A percentile compares a stretch with the other conserved stretches of the same genome.
Evolutionary conservation across 92 coral and sea anemone genomes (phyloP).

Genomic region (Ricordea florida): DNA sequence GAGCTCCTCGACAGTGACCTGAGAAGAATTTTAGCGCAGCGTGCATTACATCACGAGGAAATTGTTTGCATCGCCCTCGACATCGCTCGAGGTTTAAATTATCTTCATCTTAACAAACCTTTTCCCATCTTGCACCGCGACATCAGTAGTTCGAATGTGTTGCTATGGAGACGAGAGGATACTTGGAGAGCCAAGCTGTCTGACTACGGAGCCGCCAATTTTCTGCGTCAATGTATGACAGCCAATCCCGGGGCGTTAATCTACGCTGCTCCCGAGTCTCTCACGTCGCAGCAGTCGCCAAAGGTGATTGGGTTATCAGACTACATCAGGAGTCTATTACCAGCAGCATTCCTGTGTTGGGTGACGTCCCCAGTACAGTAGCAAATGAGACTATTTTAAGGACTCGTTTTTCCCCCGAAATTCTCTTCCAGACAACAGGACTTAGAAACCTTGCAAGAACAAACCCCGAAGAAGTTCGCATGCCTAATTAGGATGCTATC

Average conservation of each 20-base stretch:
- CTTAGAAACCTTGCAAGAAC: too few species aligned
- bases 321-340: too few species aligned
- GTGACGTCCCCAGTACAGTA: too few species aligned
- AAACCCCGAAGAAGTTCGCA: too few species aligned
- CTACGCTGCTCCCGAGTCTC: constrained; percentile 90
- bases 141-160: constrained; percentile 89
- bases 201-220: constrained; percentile 93
- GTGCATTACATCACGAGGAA: constrained; percentile 66
- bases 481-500: too few species aligned
- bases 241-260: constrained; percentile 90
- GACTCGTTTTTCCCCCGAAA: too few species aligned
- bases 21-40: constrained; percentile 10
- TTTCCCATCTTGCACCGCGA: constrained; percentile 92
- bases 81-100: constrained; percentile 78
- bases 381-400: too few species aligned
- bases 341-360: too few species aligned
- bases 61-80: constrained; percentile 61
- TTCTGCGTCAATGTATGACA: constrained; percentile 86
- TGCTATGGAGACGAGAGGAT: constrained; percentile 85
- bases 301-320: constrained; percentile 79
- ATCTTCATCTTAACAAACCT: constrained; percentile 84
- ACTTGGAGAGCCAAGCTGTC: constrained; percentile 89
- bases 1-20: constrained; percentile 56
- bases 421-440: too few species aligned
- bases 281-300: constrained; percentile 79